These are phyloP conservation scores for Drosophila tani DNA, from an alignment of 1,140 invertebrate species.

Conservation along the genomic window DNA sequence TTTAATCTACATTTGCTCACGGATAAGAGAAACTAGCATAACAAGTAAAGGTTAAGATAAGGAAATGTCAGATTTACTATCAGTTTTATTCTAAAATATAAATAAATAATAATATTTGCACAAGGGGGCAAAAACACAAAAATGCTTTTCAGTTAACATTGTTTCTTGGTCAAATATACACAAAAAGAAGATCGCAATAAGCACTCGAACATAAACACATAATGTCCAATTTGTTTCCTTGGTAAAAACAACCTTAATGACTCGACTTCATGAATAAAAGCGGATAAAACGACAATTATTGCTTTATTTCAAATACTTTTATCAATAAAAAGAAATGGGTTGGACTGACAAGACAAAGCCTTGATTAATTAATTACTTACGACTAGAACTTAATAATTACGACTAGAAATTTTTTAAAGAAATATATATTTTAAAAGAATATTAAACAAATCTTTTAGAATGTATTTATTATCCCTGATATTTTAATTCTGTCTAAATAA, in stretches of 20 bases:
- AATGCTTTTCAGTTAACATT: slow-evolving; percentile 3
- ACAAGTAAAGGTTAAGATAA: not conserved
- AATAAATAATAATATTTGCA: not conserved
- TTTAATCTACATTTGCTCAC: not conserved
- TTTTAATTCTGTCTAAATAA: no score
- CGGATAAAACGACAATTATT: not conserved
- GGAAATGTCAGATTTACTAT: not conserved
- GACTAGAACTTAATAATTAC: no score
- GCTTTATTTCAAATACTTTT: not conserved
- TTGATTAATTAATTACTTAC: not conserved
- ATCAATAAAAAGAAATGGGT: not conserved
- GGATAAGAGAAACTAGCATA: not conserved
- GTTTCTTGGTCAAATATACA: not conserved
- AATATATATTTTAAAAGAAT: not conserved
- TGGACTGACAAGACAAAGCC: not conserved
- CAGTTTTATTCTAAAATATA: no score
- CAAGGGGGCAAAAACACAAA: not conserved
- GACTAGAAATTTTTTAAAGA: no score
- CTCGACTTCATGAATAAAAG: not conserved
- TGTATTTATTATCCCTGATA: no score
- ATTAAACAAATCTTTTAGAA: no score
- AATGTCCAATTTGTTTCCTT: not conserved
- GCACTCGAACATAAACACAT: not conserved
- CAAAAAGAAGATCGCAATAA: not conserved
- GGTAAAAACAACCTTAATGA: not conserved